Base-by-base conservation (phyloP, 2,113 vertebrate species). In the Marmota flaviventris region DNA sequence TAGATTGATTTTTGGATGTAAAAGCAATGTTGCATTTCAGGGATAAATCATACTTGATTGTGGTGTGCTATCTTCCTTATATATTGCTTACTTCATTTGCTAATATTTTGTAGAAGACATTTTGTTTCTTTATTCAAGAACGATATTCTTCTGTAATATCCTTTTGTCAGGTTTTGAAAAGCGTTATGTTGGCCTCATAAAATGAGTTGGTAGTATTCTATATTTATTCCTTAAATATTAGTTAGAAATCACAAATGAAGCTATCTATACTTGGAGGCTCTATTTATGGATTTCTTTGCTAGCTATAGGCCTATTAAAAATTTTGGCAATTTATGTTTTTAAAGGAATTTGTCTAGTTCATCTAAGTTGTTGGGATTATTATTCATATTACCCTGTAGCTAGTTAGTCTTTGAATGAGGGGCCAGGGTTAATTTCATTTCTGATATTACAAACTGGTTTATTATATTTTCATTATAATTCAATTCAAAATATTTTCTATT, bases 241-340 rank as follows among this genome's bases (percentile, higher is more conserved):
- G 29, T 72, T 61, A 85, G 63, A 77, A 39, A 78, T 85, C 37
- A 90, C 24, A 20, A 89, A 61, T 48, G 45, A 94, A 84, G 42
- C 39, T 37, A 90, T 22, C 48, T 94, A 25, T 12, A n/a, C 69
- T 37, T 61, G 8, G 79, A 85, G 39, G 85, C 84, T 77, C 75
- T 76, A 94, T 76, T 56, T 94, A 84, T 53, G 27, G 73, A 89
- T 94, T 94, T 63, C 76, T 89, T 89, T 83, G 25, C 51, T 48
- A 58, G 16, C 22, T 20, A 69, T 76, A 45, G n/a, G 10, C 48
- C 16, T 90, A 83, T 76, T 84, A 29, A 42, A 45, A 76, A 84
- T 76, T 84, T 77, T 69, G 61, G 37, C 18, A 56, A 85, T 39
- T 45, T 56, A 5, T 58, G 27, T 45, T 69, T 89, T 90, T 90